phyloP scores from a whole-genome alignment of 2,797 vertebrate species.

The Fringilla coelebs region DNA sequence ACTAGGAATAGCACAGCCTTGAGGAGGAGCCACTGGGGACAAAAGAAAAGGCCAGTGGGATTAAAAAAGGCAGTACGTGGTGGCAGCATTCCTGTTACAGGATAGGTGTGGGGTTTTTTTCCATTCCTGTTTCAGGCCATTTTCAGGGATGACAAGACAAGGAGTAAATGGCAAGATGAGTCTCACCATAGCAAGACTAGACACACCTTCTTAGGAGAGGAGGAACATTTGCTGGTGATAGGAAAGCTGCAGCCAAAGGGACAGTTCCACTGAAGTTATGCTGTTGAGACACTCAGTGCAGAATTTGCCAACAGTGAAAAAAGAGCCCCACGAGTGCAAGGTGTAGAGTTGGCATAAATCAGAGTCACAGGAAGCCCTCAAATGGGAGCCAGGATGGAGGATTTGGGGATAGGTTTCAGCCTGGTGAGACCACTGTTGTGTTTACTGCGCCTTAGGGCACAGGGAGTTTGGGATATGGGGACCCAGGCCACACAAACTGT shows the following conservation, averaged over 20 bases:
- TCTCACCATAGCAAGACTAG: not conserved
- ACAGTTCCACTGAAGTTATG: not conserved
- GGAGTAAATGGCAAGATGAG: not conserved
- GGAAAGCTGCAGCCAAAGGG: not conserved
- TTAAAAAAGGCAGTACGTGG: not conserved
- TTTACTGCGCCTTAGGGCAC: not conserved
- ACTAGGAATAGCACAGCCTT: not conserved
- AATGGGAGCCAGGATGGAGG: not conserved
- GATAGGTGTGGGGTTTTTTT: not conserved
- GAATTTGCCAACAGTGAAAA: not conserved
- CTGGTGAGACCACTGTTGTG: not conserved
- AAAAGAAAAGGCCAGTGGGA: not conserved
- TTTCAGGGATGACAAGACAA: not conserved
- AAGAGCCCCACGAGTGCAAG: not conserved
- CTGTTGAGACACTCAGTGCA: not conserved
- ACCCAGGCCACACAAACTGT: not conserved
- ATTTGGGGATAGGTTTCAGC: not conserved
- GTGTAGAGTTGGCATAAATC: accelerated
- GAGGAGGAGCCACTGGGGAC: not conserved
- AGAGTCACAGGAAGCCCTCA: not conserved
- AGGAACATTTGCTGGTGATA: not conserved
- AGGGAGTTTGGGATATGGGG: not conserved
- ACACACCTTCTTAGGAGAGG: not conserved
- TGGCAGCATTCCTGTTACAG: not conserved
- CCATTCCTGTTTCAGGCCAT: not conserved